phyloP scores from a whole-genome alignment of 2,888 invertebrate genomes.

The Platycheirus albimanus region DNA sequence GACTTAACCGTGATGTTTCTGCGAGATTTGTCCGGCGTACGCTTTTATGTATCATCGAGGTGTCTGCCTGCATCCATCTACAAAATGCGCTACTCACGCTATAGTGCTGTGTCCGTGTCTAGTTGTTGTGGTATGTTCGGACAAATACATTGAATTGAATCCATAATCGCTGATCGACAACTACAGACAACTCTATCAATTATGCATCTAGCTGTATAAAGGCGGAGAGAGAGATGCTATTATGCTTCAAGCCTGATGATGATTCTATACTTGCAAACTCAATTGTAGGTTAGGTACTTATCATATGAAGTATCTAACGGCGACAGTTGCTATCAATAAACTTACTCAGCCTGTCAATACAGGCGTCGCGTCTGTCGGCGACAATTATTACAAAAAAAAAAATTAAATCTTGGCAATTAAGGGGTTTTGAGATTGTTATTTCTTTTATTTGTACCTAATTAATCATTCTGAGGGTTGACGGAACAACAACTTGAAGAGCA shows the following conservation, averaged over 20 bases:
- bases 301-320: slow-evolving; percentile 45
- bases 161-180: neutral
- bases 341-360: neutral
- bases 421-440: slow-evolving; percentile 34
- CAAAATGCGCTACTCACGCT: slow-evolving; percentile 30
- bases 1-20: slow-evolving; percentile 68
- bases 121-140: neutral
- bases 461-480: slow-evolving; percentile 16
- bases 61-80: slow-evolving; percentile 27
- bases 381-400: slow-evolving; percentile 9
- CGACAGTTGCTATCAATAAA: slow-evolving; percentile 45
- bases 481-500: slow-evolving; percentile 35
- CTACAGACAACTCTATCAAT: slow-evolving; percentile 9
- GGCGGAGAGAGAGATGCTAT: slow-evolving; percentile 3
- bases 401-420: slow-evolving; percentile 46
- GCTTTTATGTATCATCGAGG: slow-evolving; percentile 59
- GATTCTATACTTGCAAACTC: neutral
- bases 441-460: slow-evolving; percentile 33
- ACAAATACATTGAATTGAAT: no score
- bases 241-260: neutral
- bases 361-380: no score
- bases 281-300: neutral
- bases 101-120: neutral
- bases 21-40: slow-evolving; percentile 60
- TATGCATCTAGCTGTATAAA: neutral